Evolutionary conservation across 2,888 invertebrate genomes (phyloP), one percentile per base, ranked within the genome.

Genomic region (Coelinius sp.): DNA sequence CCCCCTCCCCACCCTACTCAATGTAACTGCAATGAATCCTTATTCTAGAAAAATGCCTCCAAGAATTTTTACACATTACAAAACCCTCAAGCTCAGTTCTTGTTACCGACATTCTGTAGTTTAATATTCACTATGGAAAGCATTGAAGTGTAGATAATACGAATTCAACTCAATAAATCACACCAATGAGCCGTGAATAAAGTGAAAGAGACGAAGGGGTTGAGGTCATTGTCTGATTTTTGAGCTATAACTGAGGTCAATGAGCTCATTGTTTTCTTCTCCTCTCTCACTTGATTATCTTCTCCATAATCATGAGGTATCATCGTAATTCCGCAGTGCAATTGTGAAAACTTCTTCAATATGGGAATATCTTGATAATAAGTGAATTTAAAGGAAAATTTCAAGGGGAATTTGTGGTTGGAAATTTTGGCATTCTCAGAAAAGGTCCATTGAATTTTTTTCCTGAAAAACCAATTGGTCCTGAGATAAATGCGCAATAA

Each of bases 271-370:
- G 64, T 38, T 41, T 73, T 64, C 68, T 25, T 35, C 20, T 49
- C 20, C 12, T 68, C 68, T 73, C 70, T 72, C 67, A 74, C 70
- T 53, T 53, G 68, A 76, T 24, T 70, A 65, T 25, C n/a, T n/a
- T 20, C 35, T 38, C 67, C 53, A 20, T 20, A 49, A 44, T 68
- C 56, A 22, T 68, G 64, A 14, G 20, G 53, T 63, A 74, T 38
- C 44, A 22, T 63, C 31, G 14, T n/a, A 2, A n/a, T n/a, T n/a
- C 44, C 8, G 12, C 44, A 31, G 8, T 31, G 31, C 31, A 31
- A 31, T 31, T 31, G 31, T 31, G n/a, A n/a, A n/a, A n/a, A n/a
- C n/a, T n/a, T n/a, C n/a, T n/a, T n/a, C n/a, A n/a, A n/a, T n/a
- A n/a, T n/a, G n/a, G n/a, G n/a, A n/a, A n/a, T n/a, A n/a, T n/a